Evolutionary conservation across 2,888 invertebrate genomes (phyloP).

Genomic region (Ichneumon xanthorius): DNA sequence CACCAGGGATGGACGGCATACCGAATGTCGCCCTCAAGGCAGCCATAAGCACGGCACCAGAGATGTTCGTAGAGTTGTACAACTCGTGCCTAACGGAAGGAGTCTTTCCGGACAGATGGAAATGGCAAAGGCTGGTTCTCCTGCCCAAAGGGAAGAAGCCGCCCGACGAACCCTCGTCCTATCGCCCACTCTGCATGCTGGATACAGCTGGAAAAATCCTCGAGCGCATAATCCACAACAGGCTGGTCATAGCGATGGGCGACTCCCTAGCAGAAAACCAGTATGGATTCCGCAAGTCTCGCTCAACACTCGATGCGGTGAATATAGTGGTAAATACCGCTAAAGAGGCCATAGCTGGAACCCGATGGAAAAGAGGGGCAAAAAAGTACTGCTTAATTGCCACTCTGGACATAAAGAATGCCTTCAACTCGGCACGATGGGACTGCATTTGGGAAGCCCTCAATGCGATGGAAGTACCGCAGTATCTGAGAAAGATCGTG

Average conservation of each 20-base stretch:
- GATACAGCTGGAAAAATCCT: no score
- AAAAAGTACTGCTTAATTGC: conserved; percentile 25
- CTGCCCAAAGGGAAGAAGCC: conserved; percentile 63
- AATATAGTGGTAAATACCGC: conserved; percentile 12
- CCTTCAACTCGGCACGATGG: conserved; percentile 14
- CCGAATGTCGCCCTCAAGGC: conserved; percentile 56
- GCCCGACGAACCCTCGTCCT: conserved; percentile 58
- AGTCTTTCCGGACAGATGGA: conserved; percentile 8
- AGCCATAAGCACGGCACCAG: conserved; percentile 44
- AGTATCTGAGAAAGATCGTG: neutral
- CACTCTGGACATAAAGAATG: conserved; percentile 49
- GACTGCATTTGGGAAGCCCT: neutral
- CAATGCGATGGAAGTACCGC: neutral
- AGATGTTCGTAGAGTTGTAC: conserved; percentile 40
- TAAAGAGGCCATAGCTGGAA: conserved; percentile 36
- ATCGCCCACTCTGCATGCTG: conserved; percentile 63
- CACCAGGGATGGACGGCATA: conserved; percentile 41
- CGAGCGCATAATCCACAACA: conserved; percentile 42
- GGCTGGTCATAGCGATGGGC: conserved; percentile 27
- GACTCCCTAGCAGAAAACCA: neutral
- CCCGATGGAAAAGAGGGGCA: conserved; percentile 48
- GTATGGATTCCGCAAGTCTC: neutral
- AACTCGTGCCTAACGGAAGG: no score
- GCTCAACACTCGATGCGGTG: conserved; percentile 45
- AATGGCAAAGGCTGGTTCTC: conserved; percentile 59